Evolutionary conservation across 2,797 vertebrate genomes (phyloP).

Genomic region (Pseudomugil tenellus): DNA sequence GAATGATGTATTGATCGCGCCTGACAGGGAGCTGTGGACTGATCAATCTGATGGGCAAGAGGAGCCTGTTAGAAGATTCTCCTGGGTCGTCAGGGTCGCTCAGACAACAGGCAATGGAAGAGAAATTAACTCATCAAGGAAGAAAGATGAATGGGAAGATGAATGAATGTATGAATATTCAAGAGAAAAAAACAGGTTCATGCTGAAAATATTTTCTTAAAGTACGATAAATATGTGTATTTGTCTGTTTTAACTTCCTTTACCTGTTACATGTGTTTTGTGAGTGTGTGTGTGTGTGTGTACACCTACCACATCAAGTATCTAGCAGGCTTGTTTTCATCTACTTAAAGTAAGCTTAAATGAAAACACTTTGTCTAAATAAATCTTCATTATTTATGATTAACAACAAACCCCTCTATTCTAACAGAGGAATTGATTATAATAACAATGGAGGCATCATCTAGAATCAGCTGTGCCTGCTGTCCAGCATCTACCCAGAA

Average conservation of each 20-base stretch:
- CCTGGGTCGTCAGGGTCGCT: conserved; percentile 82
- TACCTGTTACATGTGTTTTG: conserved; percentile 5
- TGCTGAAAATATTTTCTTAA: conserved; percentile 25
- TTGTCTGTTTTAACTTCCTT: conserved; percentile 13
- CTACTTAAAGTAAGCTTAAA: not conserved
- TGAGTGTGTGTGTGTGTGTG: too few species aligned
- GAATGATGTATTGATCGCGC: conserved; percentile 93
- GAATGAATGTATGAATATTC: conserved; percentile 52
- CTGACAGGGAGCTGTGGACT: conserved; percentile 89
- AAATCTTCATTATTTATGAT: conserved; percentile 20
- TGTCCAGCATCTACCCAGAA: conserved; percentile 51
- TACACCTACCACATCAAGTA: not conserved
- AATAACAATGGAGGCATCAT: conserved; percentile 10
- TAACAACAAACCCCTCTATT: conserved; percentile 6
- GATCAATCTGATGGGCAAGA: conserved; percentile 86
- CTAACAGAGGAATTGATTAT: conserved; percentile 22
- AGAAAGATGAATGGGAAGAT: conserved; percentile 45
- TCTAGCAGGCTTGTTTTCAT: not conserved
- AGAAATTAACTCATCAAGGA: conserved; percentile 86
- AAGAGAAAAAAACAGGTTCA: conserved; percentile 13
- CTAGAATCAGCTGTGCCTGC: conserved; percentile 28
- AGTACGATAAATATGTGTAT: conserved; percentile 12
- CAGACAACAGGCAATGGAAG: conserved; percentile 80
- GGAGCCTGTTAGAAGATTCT: conserved; percentile 86
- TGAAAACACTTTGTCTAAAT: conserved; percentile 23